A percentile compares a stretch with the other conserved stretches of the same genome.
Evolutionary conservation across 2,888 invertebrate species (phyloP).

Genomic region (Apeira syringaria): DNA sequence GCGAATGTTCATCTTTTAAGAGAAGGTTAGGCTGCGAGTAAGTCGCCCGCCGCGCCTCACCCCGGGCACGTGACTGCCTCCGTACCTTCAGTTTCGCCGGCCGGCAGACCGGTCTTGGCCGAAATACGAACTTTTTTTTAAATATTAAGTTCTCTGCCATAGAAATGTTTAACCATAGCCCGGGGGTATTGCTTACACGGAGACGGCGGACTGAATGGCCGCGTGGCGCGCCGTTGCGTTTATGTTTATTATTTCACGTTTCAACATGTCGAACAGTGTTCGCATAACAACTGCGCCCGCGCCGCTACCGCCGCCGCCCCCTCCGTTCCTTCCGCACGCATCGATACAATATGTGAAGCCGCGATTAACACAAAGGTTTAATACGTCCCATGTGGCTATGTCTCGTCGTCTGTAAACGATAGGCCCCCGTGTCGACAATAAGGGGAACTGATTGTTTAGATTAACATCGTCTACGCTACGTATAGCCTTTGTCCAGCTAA

Average conservation of each 20-base stretch:
- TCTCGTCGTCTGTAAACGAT: conserved; percentile 45
- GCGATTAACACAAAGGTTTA: conserved; percentile 46
- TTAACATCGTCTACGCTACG: conserved; percentile 22
- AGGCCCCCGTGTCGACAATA: conserved; percentile 34
- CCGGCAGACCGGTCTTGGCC: conserved; percentile 78
- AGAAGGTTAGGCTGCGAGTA: conserved; percentile 73
- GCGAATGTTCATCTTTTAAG: conserved; percentile 80
- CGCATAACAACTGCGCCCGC: conserved; percentile 60
- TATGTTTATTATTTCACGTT: conserved; percentile 53
- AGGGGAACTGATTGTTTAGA: conserved; percentile 36
- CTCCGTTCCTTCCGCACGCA: conserved; percentile 44
- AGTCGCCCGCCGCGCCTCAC: conserved; percentile 80
- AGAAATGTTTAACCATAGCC: conserved; percentile 61
- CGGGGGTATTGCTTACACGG: conserved; percentile 49
- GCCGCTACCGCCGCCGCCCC: conserved; percentile 45
- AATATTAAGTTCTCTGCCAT: conserved; percentile 62
- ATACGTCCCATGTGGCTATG: conserved; percentile 52
- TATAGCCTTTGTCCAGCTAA: conserved; percentile 28
- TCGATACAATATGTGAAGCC: conserved; percentile 50
- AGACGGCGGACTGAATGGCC: conserved; percentile 54
- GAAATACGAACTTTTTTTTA: conserved; percentile 63
- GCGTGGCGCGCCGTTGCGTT: conserved; percentile 41
- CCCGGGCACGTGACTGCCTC: conserved; percentile 82
- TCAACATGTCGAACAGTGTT: conserved; percentile 55
- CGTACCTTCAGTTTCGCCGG: conserved; percentile 68